phyloP scores from a whole-genome alignment of 2,113 vertebrate genomes.

The Eretmochelys imbricata region DNA sequence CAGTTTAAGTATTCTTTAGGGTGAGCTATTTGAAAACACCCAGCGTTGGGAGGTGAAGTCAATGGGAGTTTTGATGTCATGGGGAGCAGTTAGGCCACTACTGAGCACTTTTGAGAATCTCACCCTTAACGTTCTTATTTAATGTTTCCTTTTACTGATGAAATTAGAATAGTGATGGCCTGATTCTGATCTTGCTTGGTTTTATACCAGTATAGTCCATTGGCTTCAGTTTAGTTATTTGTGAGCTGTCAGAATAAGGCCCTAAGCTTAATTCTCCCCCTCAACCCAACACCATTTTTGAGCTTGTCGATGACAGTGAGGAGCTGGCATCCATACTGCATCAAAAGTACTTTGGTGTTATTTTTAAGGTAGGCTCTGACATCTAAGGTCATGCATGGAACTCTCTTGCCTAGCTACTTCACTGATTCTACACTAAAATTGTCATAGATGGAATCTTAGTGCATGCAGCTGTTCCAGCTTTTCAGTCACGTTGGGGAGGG shows the following conservation, averaged over 20 bases:
- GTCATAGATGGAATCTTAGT: constrained; percentile 35
- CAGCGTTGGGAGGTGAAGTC: constrained; percentile 18
- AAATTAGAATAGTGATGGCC: constrained; percentile 7
- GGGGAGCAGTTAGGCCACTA: constrained; percentile 40
- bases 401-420: constrained; percentile 27
- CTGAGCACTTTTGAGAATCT: constrained; percentile 32
- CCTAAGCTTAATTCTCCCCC: background rate
- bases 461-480: constrained; percentile 52
- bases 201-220: background rate
- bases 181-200: background rate
- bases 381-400: constrained; percentile 17
- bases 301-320: fast-evolving
- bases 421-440: constrained; percentile 56
- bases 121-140: constrained; percentile 16
- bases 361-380: constrained; percentile 6
- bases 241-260: background rate
- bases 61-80: constrained; percentile 40
- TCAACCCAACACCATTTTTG: background rate
- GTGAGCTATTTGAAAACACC: constrained; percentile 52
- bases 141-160: background rate
- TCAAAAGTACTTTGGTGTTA: background rate
- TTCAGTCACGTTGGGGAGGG: background rate
- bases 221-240: background rate
- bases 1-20: constrained; percentile 64
- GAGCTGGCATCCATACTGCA: background rate